Evolutionary conservation across 1,140 invertebrate species (phyloP), one percentile per base, ranked within the genome.

Genomic region (Drosophila insularis): DNA sequence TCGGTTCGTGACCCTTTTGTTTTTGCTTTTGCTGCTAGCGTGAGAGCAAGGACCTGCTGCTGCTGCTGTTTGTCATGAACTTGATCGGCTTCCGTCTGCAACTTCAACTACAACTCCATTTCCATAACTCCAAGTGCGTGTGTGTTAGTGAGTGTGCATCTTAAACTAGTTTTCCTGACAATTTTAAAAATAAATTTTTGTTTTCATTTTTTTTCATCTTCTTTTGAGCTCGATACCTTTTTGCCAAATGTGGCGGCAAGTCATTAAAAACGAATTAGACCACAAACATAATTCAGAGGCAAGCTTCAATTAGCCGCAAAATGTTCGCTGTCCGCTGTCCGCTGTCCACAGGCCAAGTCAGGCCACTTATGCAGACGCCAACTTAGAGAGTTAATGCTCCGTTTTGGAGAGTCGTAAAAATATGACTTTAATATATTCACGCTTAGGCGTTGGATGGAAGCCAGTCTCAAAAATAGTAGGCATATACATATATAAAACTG

Each of bases 401-500:
- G 81, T 74, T 77, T 84, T 68, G 77, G 82, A 75, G 89, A 67
- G 78, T 86, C 85, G 76, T 89, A 89, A 89, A 89, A 89, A 89
- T 89, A 89, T 89, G 84, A 89, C 73, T 89, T 89, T 89, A 89
- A 89, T 89, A 89, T 89, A 89, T 89, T 89, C 85, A 89, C 84
- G 84, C 84, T 80, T 85, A 89, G 80, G 85, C 84, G 84, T 87
- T 80, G 75, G 55, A 62, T 80, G 75, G 59, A 62, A 50, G 63
- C 63, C 64, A 58, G 61, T 14, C 43, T 50, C 8, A 21, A 21
- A 19, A 50, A 21, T 21, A 46, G 14, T 17, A 46, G 17, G n/a
- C n/a, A n/a, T n/a, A n/a, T n/a, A n/a, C n/a, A n/a, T 14, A 40
- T 14, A 14, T 7, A 40, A 40, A 40, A 68, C 64, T 64, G 72